Evolutionary conservation across 2,797 vertebrate genomes (phyloP).

Genomic region (Falco columbarius): DNA sequence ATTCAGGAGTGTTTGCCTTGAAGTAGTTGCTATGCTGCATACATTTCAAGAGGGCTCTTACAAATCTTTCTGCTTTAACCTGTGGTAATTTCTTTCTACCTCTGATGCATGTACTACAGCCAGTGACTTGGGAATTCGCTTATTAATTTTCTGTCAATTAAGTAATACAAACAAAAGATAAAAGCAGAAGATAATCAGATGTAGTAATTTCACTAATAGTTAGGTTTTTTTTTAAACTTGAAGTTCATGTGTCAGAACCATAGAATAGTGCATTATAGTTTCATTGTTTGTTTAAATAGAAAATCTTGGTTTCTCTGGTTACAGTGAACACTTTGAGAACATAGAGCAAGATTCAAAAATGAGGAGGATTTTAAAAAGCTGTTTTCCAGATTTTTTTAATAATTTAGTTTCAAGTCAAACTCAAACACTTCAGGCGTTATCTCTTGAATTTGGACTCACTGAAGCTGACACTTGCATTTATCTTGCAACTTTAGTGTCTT

Average conservation of each 20-base stretch:
- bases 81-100: not conserved
- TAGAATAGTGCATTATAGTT: not conserved
- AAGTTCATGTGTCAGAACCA: not conserved
- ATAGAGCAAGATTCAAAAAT: not conserved
- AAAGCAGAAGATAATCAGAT: not conserved
- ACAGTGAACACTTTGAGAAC: not conserved
- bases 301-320: not conserved
- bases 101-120: not conserved
- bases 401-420: not conserved
- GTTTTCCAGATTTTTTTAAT: not conserved
- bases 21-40: not conserved
- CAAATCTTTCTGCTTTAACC: not conserved
- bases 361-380: not conserved
- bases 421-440: not conserved
- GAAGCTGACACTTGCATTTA: fast-evolving
- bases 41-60: not conserved
- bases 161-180: not conserved
- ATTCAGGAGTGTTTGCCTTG: not conserved
- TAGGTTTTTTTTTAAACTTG: not conserved
- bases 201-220: not conserved
- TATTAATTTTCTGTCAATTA: not conserved
- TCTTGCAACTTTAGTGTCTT: not conserved
- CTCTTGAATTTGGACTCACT: not conserved
- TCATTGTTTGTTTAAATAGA: not conserved
- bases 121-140: not conserved